A percentile compares a stretch with the other conserved stretches of the same genome.
Evolutionary conservation across 2,888 invertebrate genomes (phyloP).

Genomic region (Ecdyonurus torrentis): DNA sequence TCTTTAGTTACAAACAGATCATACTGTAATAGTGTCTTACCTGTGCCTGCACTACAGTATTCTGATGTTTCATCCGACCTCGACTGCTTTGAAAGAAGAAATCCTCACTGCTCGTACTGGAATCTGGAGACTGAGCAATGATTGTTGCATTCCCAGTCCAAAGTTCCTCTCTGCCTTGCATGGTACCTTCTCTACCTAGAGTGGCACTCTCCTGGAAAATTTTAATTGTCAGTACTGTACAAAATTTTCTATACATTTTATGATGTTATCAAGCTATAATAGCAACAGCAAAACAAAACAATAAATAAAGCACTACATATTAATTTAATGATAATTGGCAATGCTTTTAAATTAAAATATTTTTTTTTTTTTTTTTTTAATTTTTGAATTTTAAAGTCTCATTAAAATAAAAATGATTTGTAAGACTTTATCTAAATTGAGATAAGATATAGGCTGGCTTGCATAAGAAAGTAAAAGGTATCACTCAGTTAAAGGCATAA

Average conservation of each 20-base stretch:
- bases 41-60: background rate
- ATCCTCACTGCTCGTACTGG: background rate
- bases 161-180: constrained; percentile 18
- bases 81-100: background rate
- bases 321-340: background rate
- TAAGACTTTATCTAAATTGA: no score
- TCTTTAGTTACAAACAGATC: no score
- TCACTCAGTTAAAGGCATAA: no score
- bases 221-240: background rate
- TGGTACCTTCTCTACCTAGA: constrained; percentile 18
- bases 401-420: no score
- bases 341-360: background rate
- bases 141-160: constrained; percentile 17
- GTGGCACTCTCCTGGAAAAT: constrained; percentile 13
- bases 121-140: background rate
- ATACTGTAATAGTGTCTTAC: no score
- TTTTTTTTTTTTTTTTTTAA: background rate
- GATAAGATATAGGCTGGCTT: no score
- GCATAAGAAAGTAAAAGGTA: no score
- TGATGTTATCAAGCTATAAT: no score
- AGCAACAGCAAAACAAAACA: background rate
- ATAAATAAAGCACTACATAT: background rate
- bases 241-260: no score
- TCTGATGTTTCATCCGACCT: background rate
- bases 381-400: background rate